Conservation (phyloP, 92 coral and sea anemone genomes). For the Meandrina meandrites region DNA sequence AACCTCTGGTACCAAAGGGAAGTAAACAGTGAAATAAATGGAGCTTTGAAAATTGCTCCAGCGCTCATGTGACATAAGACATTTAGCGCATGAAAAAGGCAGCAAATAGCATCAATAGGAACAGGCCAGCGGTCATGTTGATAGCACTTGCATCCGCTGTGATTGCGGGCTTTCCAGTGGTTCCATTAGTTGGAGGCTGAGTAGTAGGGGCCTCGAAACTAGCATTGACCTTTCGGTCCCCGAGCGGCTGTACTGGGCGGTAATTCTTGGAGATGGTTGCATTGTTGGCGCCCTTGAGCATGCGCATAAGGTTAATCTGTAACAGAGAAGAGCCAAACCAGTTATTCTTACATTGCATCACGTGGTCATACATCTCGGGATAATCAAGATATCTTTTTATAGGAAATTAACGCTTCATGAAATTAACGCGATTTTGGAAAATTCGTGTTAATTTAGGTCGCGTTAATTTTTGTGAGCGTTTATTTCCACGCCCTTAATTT, state of each 20-base stretch:
- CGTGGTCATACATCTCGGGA: not conserved
- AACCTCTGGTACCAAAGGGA: not conserved
- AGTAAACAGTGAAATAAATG: not conserved
- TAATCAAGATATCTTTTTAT: too few species aligned
- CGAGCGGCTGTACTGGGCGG: slow-evolving; percentile 69
- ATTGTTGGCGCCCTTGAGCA: not conserved
- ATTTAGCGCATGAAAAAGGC: not conserved
- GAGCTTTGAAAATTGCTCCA: not conserved
- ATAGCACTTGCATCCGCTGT: slow-evolving; percentile 5
- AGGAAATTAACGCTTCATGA: too few species aligned
- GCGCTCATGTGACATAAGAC: not conserved
- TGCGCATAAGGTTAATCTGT: slow-evolving; percentile 18
- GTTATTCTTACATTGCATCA: not conserved
- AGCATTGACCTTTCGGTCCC: slow-evolving; percentile 54
- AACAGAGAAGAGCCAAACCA: not conserved
- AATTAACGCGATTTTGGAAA: too few species aligned
- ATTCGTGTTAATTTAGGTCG: too few species aligned
- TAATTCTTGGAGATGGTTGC: slow-evolving; percentile 42
- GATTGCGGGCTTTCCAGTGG: not conserved
- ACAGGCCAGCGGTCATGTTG: slow-evolving; percentile 16
- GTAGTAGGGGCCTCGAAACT: slow-evolving; percentile 42
- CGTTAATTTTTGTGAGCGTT: too few species aligned
- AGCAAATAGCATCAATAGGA: slow-evolving; percentile 6
- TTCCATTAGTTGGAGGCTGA: too few species aligned
- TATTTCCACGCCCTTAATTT: too few species aligned